Conservation (phyloP, 2,113 vertebrate genomes). For the Solea senegalensis region DNA sequence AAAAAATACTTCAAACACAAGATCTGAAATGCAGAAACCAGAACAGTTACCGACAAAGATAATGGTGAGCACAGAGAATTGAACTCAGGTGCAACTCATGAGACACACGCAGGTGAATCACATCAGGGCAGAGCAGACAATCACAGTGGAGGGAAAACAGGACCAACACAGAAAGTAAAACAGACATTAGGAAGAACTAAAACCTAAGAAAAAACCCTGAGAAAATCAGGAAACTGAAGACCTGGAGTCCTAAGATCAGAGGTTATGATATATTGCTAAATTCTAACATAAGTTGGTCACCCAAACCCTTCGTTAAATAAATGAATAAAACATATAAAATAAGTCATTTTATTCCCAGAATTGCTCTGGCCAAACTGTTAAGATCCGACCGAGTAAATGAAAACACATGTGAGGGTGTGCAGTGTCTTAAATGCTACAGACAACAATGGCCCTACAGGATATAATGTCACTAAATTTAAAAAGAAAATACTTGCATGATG, state of each 20-base stretch:
- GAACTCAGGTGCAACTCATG: no score
- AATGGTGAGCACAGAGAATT: no score
- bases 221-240: not conserved
- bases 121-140: no score
- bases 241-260: not conserved
- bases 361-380: not conserved
- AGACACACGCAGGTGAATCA: no score
- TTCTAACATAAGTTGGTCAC: not conserved
- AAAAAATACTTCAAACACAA: no score
- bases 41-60: no score
- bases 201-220: no score
- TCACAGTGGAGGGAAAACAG: no score
- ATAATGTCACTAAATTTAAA: not conserved
- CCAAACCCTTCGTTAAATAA: not conserved
- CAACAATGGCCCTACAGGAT: not conserved
- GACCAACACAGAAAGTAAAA: no score
- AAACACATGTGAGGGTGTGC: slow-evolving; percentile 9
- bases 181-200: no score
- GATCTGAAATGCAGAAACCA: no score
- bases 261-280: not conserved
- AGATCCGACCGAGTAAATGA: slow-evolving; percentile 4
- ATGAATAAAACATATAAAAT: not conserved
- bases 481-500: not conserved
- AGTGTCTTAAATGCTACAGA: not conserved
- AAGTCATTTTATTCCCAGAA: not conserved